Base-by-base conservation (phyloP, 2,797 vertebrate genomes). In the Hirundo rustica region DNA sequence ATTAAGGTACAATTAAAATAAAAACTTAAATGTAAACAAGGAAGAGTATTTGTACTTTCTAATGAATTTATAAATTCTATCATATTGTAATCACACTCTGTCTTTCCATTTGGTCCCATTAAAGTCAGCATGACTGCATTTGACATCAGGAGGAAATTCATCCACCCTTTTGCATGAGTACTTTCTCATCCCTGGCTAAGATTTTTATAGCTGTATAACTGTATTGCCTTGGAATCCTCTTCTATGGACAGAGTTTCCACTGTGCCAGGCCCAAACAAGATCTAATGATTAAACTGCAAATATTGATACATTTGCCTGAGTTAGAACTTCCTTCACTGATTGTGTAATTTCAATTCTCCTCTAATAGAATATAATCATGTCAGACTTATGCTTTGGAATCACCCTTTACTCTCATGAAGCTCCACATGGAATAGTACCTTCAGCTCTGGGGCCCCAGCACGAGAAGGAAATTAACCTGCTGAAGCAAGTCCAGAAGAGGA, bases 1-100 rank as follows among this genome's bases (percentile, higher is more conserved):
- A 94, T 92, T 91, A 95, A 77, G 6, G 38, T 84, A 40, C 51
- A 94, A 88, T 85, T 95, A 95, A 94, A 94, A 94, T 86, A 32
- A 80, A 93, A 88, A 48, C 53, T 77, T 87, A 29, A 94, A 62
- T 87, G 60, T 88, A 93, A 97, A 92, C 53, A 95, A 72, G 19
- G 44, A 92, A 62, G 13, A 64, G 30, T 67, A 84, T 88, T 94
- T 91, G 58, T 57, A 71, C 58, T 55, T 93, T 74, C 23, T 95
- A 91, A 94, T 78, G 74, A 93, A 85, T 81, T 51, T 58, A 88
- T 84, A 90, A 88, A 65, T 94, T 84, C 38, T 83, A 71, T 50
- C n/a, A 57, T 62, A 67, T 81, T 76, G 34, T 57, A 93, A 70
- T 95, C 73, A 88, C 32, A 67, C 11, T 89, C 30, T 83, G 30